phyloP scores from a whole-genome alignment of 2,888 invertebrate species.

The Metallyticus violacea region DNA sequence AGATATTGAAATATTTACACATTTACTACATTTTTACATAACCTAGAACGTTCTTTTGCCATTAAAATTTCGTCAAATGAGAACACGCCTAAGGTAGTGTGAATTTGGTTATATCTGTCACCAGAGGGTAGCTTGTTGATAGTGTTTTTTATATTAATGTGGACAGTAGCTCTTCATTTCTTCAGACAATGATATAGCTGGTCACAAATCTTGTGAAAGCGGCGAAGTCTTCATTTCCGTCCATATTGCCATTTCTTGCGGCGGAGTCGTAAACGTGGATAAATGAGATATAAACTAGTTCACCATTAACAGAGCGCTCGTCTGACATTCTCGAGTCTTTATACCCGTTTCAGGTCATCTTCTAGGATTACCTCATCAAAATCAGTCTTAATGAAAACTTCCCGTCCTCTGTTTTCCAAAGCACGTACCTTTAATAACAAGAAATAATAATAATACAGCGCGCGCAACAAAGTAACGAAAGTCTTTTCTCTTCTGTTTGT shows the following conservation, averaged over 20 bases:
- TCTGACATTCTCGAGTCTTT: not conserved
- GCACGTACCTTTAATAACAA: not conserved
- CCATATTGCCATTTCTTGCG: not conserved
- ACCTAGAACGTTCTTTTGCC: not conserved
- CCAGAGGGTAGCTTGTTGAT: no score
- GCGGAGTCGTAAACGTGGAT: not conserved
- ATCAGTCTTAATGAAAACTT: constrained; percentile 10
- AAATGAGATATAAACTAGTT: constrained; percentile 7
- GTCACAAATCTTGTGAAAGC: not conserved
- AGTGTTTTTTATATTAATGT: not conserved
- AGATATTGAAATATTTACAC: no score
- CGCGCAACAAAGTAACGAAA: no score
- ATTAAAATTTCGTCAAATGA: no score
- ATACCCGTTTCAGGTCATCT: no score
- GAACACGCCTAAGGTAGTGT: not conserved
- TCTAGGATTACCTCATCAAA: constrained; percentile 7
- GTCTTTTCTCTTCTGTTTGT: no score
- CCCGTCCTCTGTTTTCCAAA: not conserved
- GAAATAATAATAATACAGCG: no score
- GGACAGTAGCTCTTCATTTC: not conserved
- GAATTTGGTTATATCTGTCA: no score
- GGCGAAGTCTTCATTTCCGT: not conserved
- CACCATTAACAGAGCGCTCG: not conserved
- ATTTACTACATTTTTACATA: no score
- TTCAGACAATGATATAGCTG: not conserved